phyloP scores from a whole-genome alignment of 2,888 invertebrate species.

The Electrophaes corylata region DNA sequence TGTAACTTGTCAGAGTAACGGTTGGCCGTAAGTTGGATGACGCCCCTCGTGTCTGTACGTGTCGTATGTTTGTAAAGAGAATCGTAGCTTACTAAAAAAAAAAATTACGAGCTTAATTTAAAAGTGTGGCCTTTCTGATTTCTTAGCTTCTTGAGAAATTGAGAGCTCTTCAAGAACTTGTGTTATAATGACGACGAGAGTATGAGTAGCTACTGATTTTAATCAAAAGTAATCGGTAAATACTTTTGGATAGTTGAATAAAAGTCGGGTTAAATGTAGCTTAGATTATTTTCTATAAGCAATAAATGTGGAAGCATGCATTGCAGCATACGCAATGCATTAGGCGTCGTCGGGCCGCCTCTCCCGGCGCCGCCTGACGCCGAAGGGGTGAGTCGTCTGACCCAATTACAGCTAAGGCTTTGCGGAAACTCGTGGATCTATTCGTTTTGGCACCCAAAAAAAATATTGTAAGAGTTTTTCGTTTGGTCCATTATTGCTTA shows the following conservation, averaged over 20 bases:
- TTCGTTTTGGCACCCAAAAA: not conserved
- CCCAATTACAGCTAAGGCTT: slow-evolving; percentile 18
- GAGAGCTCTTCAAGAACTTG: no score
- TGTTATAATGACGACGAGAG: no score
- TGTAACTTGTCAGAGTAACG: not conserved
- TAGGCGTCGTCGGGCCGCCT: no score
- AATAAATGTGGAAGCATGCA: not conserved
- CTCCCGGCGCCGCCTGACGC: not conserved
- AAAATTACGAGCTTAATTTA: no score
- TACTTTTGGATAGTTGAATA: no score
- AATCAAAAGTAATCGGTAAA: no score
- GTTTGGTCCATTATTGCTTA: no score
- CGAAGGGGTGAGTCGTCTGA: slow-evolving; percentile 1
- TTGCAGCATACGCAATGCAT: slow-evolving; percentile 2
- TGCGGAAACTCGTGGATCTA: not conserved
- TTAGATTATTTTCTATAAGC: no score
- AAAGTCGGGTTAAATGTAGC: no score
- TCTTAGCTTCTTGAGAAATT: no score
- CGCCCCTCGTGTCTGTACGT: not conserved
- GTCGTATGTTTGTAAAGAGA: not conserved
- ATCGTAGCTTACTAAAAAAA: not conserved
- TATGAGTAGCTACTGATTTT: no score
- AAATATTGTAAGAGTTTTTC: not conserved
- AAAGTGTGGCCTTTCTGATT: no score
- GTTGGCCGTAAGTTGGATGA: not conserved